Evolutionary conservation across 2,888 invertebrate species (phyloP).

Genomic region (Leucania comma): DNA sequence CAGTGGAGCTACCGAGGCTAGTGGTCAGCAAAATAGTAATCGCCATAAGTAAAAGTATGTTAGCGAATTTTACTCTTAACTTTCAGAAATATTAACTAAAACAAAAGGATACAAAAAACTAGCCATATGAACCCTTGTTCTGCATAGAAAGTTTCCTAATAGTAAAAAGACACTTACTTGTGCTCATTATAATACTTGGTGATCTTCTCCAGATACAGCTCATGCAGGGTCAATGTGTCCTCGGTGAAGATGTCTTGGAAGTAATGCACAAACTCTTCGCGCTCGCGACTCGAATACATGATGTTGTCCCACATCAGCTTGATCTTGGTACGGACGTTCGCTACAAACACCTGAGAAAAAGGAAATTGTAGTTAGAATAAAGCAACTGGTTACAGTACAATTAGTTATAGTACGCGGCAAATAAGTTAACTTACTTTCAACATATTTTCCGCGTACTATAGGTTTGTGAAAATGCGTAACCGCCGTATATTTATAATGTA

Average conservation of each 20-base stretch:
- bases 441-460: too few relatives aligned
- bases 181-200: slow-evolving; percentile 92
- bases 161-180: slow-evolving; percentile 81
- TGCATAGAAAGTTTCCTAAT: background rate
- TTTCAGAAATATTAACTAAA: background rate
- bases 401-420: too few relatives aligned
- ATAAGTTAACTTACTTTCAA: too few relatives aligned
- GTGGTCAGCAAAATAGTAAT: too few relatives aligned
- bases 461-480: background rate
- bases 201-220: slow-evolving; percentile 94
- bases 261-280: slow-evolving; percentile 92
- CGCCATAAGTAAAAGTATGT: too few relatives aligned
- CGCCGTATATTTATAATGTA: too few relatives aligned
- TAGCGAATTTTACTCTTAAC: too few relatives aligned
- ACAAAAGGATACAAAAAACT: background rate
- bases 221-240: slow-evolving; percentile 94
- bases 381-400: background rate
- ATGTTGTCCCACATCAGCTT: slow-evolving; percentile 94
- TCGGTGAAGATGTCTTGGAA: slow-evolving; percentile 94
- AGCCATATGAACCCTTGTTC: background rate
- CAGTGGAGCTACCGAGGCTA: too few relatives aligned
- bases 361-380: slow-evolving; percentile 11
- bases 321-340: slow-evolving; percentile 93
- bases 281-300: slow-evolving; percentile 92
- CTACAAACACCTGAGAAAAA: slow-evolving; percentile 88